Evolutionary conservation across 2,113 vertebrate genomes (phyloP), one percentile per base, ranked within the genome.

Genomic region (Syngnathus floridae): DNA sequence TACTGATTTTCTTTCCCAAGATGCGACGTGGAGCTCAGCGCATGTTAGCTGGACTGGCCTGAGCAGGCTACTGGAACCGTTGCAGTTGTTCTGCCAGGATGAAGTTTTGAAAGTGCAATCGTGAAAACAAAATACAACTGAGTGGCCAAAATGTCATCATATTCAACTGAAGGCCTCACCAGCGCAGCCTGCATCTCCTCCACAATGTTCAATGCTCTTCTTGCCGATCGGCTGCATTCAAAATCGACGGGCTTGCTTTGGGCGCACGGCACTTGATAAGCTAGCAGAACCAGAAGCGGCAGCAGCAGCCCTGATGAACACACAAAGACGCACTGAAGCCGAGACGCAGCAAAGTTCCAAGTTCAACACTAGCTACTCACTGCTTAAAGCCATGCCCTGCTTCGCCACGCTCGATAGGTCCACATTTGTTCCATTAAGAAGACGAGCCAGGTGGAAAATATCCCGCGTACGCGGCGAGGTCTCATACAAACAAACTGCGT

Each of bases 1-100:
- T 86, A 88, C 89, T 55, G 85, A 71, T 84, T 85, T 87, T 59
- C 70, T 81, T 76, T 74, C 70, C 89, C 88, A 90, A 22, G 81
- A 82, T 78, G 75, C 69, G 19, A 76, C 59, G 9, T 88, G 81
- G 40, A 87, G 78, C 70, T 69, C 77, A 1, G 77, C 80, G 69
- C 82, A 83, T 21, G 87, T 82, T n/a, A 87, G 74, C 68, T 81
- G 78, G 73, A 87, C 66, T 1, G 71, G 69, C 65, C 77, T 66
- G 63, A 76, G 74, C 45, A 86, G 68, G 49, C 57, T 70, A 0
- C 13, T 51, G 1, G 61, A 76, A 59, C 49, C 62, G 40, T 71
- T 72, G 71, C 89, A 90, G 35, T 68, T 56, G 64, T 38, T 76
- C 88, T 90, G 84, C 40, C 67, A 62, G 7, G 51, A 16, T 61